phyloP scores from a whole-genome alignment of 2,113 vertebrate species.

The Shinisaurus crocodilurus region DNA sequence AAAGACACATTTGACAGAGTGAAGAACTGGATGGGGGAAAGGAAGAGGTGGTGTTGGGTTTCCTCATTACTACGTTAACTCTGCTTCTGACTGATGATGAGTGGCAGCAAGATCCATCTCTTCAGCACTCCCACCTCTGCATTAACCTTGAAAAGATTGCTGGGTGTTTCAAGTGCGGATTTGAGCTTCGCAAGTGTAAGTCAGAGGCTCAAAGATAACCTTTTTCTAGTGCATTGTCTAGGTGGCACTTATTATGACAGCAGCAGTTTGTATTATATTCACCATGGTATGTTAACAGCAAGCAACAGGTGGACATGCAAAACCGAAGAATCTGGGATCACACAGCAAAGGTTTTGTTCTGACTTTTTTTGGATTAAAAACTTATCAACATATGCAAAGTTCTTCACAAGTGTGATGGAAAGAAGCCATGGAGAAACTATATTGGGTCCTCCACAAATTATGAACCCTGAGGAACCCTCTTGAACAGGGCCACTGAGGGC shows the following conservation, averaged over 20 bases:
- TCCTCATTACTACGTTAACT: neutral
- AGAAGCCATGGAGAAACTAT: no score
- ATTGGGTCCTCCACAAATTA: no score
- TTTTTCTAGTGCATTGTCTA: neutral
- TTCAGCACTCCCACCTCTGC: neutral
- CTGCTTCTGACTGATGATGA: neutral
- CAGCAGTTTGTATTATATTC: neutral
- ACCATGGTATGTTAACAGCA: neutral
- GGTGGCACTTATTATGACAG: neutral
- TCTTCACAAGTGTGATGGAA: no score
- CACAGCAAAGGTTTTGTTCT: neutral
- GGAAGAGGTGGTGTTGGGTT: neutral
- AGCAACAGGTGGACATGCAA: neutral
- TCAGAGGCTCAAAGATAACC: neutral
- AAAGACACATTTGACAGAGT: constrained; percentile 9
- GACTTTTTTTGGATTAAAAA: neutral
- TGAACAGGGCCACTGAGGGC: no score
- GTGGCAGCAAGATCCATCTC: neutral
- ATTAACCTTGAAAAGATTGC: constrained; percentile 4
- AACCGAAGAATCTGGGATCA: neutral
- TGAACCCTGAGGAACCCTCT: no score
- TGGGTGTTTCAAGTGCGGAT: neutral
- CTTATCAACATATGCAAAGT: neutral
- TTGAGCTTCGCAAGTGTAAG: neutral
- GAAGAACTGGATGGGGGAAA: neutral